phyloP scores from a whole-genome alignment of 2,888 invertebrate species.

The Ferrisia virgata region DNA sequence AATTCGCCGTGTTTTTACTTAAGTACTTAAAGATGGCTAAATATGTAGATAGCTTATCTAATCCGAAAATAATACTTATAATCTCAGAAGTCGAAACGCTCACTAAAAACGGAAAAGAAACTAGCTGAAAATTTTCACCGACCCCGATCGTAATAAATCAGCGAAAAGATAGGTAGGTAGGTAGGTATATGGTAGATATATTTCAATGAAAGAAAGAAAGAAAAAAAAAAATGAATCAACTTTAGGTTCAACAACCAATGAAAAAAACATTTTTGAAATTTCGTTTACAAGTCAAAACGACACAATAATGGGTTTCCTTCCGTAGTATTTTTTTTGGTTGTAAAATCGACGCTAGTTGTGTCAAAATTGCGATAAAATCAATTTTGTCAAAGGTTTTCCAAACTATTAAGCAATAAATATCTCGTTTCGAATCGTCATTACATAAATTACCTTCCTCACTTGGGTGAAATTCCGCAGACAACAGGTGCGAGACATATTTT shows the following conservation, averaged over 20 bases:
- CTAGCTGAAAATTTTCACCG: too few species aligned
- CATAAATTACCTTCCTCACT: background rate
- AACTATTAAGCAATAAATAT: background rate
- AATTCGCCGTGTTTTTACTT: too few species aligned
- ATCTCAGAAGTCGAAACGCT: too few species aligned
- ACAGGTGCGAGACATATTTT: background rate
- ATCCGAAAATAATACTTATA: too few species aligned
- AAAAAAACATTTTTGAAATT: background rate
- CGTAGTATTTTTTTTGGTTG: background rate
- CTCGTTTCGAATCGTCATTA: slow-evolving; percentile 1
- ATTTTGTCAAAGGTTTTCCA: background rate
- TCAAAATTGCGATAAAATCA: background rate
- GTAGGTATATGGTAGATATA: too few species aligned
- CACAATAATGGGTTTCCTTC: background rate
- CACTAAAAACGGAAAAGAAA: too few species aligned
- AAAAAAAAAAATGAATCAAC: background rate
- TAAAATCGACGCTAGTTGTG: background rate
- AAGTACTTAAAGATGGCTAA: too few species aligned
- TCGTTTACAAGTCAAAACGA: background rate
- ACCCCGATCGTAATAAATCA: background rate
- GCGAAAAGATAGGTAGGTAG: too few species aligned
- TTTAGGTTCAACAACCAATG: background rate
- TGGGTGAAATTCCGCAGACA: background rate
- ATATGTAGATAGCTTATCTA: too few species aligned
- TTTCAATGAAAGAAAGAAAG: background rate